These are phyloP conservation scores for Pristionchus maxplancki DNA, from an alignment of 2,888 invertebrate species.

Conservation along the genomic window DNA sequence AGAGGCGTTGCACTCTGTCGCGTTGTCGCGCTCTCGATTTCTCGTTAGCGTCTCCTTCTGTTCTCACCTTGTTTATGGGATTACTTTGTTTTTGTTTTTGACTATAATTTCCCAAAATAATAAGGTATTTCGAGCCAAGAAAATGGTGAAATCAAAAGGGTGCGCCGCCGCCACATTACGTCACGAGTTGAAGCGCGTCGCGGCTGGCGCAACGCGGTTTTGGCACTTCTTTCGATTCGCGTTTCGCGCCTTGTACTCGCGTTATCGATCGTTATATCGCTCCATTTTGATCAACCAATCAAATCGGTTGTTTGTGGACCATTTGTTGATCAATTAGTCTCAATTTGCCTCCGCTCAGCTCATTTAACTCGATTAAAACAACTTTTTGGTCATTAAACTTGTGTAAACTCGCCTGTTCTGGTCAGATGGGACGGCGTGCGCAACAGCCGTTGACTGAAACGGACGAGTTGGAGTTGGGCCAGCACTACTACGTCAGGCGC, in stretches of 20 bases:
- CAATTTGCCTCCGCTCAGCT: not conserved
- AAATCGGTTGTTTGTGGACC: not conserved
- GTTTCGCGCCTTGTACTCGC: not conserved
- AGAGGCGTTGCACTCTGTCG: not conserved
- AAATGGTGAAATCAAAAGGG: not conserved
- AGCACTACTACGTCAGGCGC: not conserved
- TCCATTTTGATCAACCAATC: not conserved
- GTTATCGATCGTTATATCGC: not conserved
- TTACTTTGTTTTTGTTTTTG: not conserved
- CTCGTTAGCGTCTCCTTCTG: not conserved
- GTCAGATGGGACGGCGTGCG: not conserved
- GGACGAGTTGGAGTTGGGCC: conserved; percentile 17
- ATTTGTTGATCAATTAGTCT: not conserved
- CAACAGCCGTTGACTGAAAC: not conserved
- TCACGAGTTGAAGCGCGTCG: not conserved
- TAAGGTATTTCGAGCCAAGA: not conserved
- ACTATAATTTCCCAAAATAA: not conserved
- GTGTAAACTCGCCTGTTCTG: not conserved
- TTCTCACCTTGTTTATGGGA: not conserved
- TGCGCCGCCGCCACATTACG: not conserved
- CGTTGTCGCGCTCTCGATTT: not conserved
- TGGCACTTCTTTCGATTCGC: not conserved
- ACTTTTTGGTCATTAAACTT: not conserved
- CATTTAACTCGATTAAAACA: not conserved
- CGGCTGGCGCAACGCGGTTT: not conserved